A percentile compares a stretch with the other conserved stretches of the same genome.
These are phyloP conservation scores for Dynastes tityus DNA, from an alignment of 2,888 invertebrate genomes.

Conservation along the genomic window DNA sequence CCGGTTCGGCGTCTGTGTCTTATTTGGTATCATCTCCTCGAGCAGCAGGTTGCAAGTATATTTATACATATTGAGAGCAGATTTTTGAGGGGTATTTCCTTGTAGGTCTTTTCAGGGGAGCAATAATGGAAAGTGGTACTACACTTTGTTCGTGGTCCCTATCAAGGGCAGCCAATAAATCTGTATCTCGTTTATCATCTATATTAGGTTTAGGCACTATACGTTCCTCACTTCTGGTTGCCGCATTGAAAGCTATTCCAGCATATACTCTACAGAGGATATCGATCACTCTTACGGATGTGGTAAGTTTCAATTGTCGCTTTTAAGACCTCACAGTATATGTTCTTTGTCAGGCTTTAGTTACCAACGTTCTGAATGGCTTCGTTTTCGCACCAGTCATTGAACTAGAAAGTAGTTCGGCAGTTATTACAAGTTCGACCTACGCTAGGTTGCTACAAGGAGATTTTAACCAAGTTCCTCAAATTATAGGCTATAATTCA, in stretches of 20 bases:
- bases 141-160: conserved; percentile 46
- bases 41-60: conserved; percentile 31
- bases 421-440: conserved; percentile 59
- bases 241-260: conserved; percentile 55
- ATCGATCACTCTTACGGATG: conserved; percentile 2
- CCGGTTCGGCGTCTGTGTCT: conserved; percentile 44
- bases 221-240: conserved; percentile 52
- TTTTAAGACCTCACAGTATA: too few relatives aligned
- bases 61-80: neutral
- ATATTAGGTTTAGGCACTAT: conserved; percentile 10
- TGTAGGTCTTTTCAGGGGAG: conserved; percentile 47
- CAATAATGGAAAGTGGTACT: conserved; percentile 50
- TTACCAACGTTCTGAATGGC: conserved; percentile 54
- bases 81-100: neutral
- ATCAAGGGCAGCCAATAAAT: conserved; percentile 53
- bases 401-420: conserved; percentile 61
- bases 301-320: neutral
- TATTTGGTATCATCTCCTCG: conserved; percentile 31
- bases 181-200: conserved; percentile 54
- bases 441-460: conserved; percentile 56
- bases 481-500: conserved; percentile 57
- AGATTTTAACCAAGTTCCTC: conserved; percentile 54
- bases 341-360: too few relatives aligned
- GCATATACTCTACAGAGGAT: conserved; percentile 14
- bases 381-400: conserved; percentile 62